Evolutionary conservation across 37 sponge, comb jelly and placozoan species (phyloP).

Genomic region (Beroe forskalii): DNA sequence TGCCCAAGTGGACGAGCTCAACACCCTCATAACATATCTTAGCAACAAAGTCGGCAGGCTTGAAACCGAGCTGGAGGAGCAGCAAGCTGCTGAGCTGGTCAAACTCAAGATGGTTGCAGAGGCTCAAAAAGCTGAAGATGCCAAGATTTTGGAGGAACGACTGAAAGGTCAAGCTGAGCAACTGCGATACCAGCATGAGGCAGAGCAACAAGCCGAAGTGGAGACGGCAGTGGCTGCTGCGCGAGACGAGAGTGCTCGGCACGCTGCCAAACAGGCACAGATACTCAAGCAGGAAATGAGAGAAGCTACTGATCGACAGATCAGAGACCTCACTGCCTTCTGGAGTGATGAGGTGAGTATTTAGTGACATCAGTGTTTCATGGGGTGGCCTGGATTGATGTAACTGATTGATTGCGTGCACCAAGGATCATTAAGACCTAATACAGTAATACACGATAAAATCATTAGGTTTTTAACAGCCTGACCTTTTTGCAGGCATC

Average conservation of each 20-base stretch:
- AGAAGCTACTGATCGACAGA: background rate
- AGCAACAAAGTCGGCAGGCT: conserved; percentile 11
- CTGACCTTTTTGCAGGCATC: background rate
- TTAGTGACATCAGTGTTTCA: too few species aligned
- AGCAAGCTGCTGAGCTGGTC: background rate
- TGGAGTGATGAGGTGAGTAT: conserved; percentile 39
- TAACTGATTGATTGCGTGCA: too few species aligned
- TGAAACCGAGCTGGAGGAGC: background rate
- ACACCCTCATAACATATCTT: conserved; percentile 38
- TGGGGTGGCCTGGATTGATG: too few species aligned
- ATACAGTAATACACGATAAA: too few species aligned
- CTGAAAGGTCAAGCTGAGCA: conserved; percentile 34
- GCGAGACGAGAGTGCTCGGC: conserved; percentile 1
- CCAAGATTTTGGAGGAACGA: conserved; percentile 9
- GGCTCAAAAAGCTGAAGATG: conserved; percentile 44
- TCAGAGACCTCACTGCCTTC: conserved; percentile 6
- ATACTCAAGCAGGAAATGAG: conserved; percentile 45
- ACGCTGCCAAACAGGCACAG: conserved; percentile 12
- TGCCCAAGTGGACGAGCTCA: conserved; percentile 23
- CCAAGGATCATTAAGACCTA: too few species aligned
- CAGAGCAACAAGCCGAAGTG: background rate
- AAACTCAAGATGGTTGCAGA: conserved; percentile 9
- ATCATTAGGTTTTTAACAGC: too few species aligned
- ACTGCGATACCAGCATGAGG: background rate
- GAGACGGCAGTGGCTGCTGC: conserved; percentile 43